Evolutionary conservation across 2,113 vertebrate genomes (phyloP).

Genomic region (Gavialis gangeticus): DNA sequence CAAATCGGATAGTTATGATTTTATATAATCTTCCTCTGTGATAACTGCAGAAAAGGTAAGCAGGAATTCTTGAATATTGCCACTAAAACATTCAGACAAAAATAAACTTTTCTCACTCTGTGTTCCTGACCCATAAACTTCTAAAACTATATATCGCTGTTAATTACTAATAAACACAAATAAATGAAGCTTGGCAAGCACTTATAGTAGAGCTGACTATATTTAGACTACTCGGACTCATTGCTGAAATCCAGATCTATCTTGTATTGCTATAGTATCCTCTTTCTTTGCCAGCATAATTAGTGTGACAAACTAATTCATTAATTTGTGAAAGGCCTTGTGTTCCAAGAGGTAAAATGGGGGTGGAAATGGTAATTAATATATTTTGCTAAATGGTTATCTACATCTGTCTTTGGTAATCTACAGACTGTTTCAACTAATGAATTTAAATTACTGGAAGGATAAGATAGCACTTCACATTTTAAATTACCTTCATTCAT

Average conservation of each 20-base stretch:
- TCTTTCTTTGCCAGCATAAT: not conserved
- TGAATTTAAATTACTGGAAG: conserved; percentile 18
- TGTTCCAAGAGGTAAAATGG: not conserved
- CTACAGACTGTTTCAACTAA: not conserved
- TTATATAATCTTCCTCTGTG: not conserved
- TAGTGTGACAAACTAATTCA: not conserved
- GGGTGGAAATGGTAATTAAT: not conserved
- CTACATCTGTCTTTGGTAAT: not conserved
- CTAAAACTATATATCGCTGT: not conserved
- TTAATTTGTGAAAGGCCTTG: not conserved
- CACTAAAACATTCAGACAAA: not conserved
- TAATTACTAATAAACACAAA: not conserved
- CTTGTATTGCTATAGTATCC: fast-evolving
- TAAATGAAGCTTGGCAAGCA: fast-evolving
- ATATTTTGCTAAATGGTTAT: not conserved
- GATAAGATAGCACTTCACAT: not conserved
- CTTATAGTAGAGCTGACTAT: not conserved
- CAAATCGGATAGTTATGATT: not conserved
- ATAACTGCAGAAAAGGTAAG: not conserved
- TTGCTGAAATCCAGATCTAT: not conserved
- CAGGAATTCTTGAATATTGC: not conserved
- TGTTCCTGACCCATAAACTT: not conserved
- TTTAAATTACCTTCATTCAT: not conserved
- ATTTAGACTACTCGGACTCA: not conserved
- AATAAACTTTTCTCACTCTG: not conserved